Conservation (phyloP, 2,797 vertebrate genomes). For the Dermochelys coriacea region DNA sequence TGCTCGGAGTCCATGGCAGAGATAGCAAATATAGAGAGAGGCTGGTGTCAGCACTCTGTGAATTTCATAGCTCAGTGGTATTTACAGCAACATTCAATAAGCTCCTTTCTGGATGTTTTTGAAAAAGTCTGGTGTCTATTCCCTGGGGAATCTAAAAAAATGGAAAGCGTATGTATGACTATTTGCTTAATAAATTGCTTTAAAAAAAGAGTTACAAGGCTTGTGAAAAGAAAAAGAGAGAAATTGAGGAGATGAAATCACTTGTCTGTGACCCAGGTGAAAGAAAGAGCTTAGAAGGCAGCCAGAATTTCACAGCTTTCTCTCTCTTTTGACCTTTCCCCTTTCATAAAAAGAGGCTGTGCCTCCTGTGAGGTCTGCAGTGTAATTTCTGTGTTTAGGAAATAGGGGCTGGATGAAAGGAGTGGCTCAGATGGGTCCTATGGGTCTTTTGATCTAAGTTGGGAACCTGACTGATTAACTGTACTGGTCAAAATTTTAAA, state of each 20-base stretch:
- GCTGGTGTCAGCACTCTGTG: neutral
- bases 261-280: neutral
- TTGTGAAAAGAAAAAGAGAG: neutral
- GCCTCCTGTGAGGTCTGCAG: neutral
- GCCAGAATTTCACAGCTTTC: neutral
- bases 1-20: neutral
- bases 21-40: neutral
- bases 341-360: neutral
- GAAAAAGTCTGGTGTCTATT: conserved; percentile 23
- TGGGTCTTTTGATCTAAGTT: neutral
- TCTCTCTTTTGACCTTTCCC: neutral
- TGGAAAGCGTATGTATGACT: neutral
- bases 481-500: neutral
- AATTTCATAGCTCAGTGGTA: conserved; percentile 2
- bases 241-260: conserved; percentile 12
- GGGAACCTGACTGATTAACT: neutral
- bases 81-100: conserved; percentile 37
- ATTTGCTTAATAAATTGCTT: conserved; percentile 48
- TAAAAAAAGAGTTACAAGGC: neutral
- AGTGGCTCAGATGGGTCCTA: neutral
- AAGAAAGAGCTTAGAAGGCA: neutral
- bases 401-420: neutral
- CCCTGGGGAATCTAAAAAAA: neutral
- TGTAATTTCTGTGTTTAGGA: neutral
- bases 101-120: neutral